Base-by-base conservation (phyloP, 2,797 vertebrate species). In the Phyllotis vaccarum region DNA sequence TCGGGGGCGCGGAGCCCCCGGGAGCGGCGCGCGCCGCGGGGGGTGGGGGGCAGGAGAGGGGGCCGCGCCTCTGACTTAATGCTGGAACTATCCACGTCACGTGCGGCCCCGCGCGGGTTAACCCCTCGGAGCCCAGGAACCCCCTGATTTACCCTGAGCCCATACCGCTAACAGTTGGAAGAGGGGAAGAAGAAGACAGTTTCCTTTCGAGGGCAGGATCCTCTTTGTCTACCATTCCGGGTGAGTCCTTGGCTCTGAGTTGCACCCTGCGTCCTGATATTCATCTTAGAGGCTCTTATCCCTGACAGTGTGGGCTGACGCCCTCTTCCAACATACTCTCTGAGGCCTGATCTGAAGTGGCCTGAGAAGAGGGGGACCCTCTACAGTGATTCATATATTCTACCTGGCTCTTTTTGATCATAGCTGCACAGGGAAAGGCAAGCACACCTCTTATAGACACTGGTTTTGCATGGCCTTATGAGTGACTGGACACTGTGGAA, bases 21-120 rank as follows among this genome's bases (percentile, higher is more conserved):
- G 98, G 98, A 98, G 99, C 98, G 98, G 99, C 99, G 98, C 99
- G 98, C 98, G 95, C 98, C 98, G 98, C 98, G 98, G 98, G 98
- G 98, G 97, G 96, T 21, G 68, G 72, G 93, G 94, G 93, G 54
- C 95, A 93, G 96, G 72, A 95, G 96, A 95, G 90, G 96, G 96
- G 96, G 95, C 83, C 95, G 97, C 95, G 96, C 98, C 98, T 98
- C 98, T 98, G 98, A 99, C 98, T 98, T 98, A 99, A 99, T 98
- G 98, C 98, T 98, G 98, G 98, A 99, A 99, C 98, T 98, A 99
- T 99, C 98, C 98, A 98, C 97, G 99, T 99, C 99, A 99, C 98
- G 98, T 98, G 98, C 96, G 98, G 98, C 98, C 87, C 98, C 96
- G 98, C 86, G 97, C 97, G 96, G 96, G 98, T 99, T 99, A 99